These are phyloP conservation scores for Spondyliosoma cantharus DNA, from an alignment of 2,797 vertebrate species.

Conservation along the genomic window DNA sequence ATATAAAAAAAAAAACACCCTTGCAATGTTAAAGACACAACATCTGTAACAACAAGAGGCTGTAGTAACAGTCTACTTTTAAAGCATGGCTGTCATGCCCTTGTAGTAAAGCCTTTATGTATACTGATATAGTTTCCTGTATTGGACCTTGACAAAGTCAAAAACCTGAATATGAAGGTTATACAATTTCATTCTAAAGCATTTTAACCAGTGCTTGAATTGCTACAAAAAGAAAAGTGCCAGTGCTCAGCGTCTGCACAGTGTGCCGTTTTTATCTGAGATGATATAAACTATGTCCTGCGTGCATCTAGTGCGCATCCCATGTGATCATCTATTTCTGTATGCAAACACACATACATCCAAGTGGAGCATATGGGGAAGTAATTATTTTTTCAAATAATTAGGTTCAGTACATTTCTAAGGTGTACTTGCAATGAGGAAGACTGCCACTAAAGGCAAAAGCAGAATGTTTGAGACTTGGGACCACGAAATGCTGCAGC, in stretches of 20 bases:
- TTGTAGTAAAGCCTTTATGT: neutral
- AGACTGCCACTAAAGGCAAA: slow-evolving; percentile 13
- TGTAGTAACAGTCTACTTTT: neutral
- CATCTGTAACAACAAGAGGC: neutral
- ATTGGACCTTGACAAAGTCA: neutral
- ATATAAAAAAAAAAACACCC: no score
- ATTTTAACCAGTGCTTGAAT: neutral
- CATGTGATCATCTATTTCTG: slow-evolving; percentile 14
- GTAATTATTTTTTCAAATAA: slow-evolving; percentile 28
- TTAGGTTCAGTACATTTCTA: slow-evolving; percentile 17
- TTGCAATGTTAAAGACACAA: no score
- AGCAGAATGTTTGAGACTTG: slow-evolving; percentile 18
- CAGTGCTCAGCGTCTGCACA: slow-evolving; percentile 6
- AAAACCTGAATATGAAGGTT: neutral
- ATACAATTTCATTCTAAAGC: neutral
- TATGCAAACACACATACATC: slow-evolving; percentile 25
- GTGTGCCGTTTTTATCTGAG: slow-evolving; percentile 6
- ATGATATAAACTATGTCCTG: neutral
- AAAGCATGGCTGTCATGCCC: neutral
- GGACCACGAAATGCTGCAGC: neutral
- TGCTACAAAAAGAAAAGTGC: neutral
- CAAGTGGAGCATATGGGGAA: slow-evolving; percentile 17
- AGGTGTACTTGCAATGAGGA: slow-evolving; percentile 5
- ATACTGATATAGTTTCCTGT: neutral
- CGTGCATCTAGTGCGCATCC: slow-evolving; percentile 11